A percentile compares a stretch with the other conserved stretches of the same genome.
These are phyloP conservation scores for Micronisus gabar DNA, from an alignment of 2,113 vertebrate genomes.

Conservation along the genomic window DNA sequence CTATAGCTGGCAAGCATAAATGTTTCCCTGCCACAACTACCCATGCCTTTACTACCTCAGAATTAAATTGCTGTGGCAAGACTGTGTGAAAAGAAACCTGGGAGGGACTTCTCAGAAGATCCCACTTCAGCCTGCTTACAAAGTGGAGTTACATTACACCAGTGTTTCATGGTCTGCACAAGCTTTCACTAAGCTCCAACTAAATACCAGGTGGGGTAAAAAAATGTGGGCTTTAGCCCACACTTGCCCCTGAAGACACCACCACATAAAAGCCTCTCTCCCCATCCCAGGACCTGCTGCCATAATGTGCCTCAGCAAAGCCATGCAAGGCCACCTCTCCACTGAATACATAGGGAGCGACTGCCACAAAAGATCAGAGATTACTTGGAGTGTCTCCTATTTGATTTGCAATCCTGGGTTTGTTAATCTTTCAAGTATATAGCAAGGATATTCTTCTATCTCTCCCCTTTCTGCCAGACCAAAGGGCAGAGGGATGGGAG, in stretches of 20 bases:
- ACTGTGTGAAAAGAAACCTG: not conserved
- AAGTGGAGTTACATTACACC: not conserved
- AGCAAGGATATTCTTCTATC: not conserved
- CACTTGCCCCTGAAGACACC: not conserved
- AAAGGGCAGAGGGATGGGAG: not conserved
- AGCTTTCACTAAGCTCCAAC: not conserved
- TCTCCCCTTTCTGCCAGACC: not conserved
- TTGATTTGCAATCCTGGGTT: not conserved
- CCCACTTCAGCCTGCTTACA: not conserved
- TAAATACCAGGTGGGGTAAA: not conserved
- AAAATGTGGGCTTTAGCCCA: not conserved
- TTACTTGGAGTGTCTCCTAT: not conserved
- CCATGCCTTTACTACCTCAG: not conserved
- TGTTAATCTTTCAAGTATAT: not conserved
- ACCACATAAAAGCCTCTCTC: not conserved
- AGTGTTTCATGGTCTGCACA: not conserved
- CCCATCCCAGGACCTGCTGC: not conserved
- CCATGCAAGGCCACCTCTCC: not conserved
- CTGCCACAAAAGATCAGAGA: not conserved
- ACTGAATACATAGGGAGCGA: accelerated
- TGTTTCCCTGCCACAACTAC: not conserved
- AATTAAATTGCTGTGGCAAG: not conserved
- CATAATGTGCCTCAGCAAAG: not conserved
- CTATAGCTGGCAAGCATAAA: not conserved
- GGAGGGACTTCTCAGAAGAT: not conserved